Evolutionary conservation across 2,888 invertebrate species (phyloP).

Genomic region (Dastarcus helophoroides): DNA sequence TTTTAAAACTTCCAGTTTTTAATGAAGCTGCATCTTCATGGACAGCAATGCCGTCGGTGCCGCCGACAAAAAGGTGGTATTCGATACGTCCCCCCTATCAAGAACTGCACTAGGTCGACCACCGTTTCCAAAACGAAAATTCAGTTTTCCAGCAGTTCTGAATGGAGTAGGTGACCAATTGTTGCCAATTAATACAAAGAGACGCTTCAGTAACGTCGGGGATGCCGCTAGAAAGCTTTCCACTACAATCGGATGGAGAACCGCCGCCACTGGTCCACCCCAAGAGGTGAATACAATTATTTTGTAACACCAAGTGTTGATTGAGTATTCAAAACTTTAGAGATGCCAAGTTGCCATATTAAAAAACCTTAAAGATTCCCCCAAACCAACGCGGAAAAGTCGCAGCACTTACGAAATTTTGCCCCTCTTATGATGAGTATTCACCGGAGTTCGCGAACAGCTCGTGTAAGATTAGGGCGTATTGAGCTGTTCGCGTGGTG

Average conservation of each 20-base stretch:
- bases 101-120: neutral
- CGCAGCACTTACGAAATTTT: too few species aligned
- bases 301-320: too few species aligned
- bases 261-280: constrained; percentile 35
- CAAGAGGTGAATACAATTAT: constrained; percentile 43
- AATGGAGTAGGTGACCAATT: constrained; percentile 8
- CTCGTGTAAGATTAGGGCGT: too few species aligned
- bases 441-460: too few species aligned
- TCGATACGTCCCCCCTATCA: neutral
- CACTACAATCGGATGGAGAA: constrained; percentile 58
- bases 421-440: too few species aligned
- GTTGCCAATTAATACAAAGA: constrained; percentile 22
- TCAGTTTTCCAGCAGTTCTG: constrained; percentile 46
- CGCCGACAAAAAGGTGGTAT: neutral
- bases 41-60: neutral
- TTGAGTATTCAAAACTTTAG: too few species aligned
- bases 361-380: too few species aligned
- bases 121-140: constrained; percentile 37
- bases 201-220: constrained; percentile 67
- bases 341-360: too few species aligned
- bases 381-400: too few species aligned
- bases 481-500: too few species aligned
- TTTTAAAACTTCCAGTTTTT: too few species aligned
- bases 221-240: constrained; percentile 64
- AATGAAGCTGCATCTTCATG: too few species aligned